Conservation (phyloP, 2,113 vertebrate genomes). For the Pseudonaja textilis region DNA sequence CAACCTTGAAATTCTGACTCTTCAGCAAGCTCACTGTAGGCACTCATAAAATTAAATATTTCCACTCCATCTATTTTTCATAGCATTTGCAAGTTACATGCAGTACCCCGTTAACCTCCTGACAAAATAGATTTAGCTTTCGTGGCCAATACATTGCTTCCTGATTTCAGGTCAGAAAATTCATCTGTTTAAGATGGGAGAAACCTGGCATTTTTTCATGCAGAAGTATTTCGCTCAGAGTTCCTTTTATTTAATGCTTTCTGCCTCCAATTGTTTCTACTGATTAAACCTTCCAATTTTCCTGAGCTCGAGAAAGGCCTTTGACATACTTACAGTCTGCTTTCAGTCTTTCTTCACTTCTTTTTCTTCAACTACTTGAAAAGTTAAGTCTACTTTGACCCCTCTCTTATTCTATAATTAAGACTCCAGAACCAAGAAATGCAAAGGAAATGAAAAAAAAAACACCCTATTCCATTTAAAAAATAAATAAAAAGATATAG, state of each 20-base stretch:
- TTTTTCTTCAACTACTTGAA: neutral
- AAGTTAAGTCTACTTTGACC: slow-evolving; percentile 22
- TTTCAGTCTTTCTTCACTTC: slow-evolving; percentile 13
- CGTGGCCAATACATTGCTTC: slow-evolving; percentile 18
- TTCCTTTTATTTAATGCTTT: slow-evolving; percentile 28
- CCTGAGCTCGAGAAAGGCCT: slow-evolving; percentile 7
- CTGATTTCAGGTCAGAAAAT: slow-evolving; percentile 33
- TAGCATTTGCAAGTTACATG: slow-evolving; percentile 35
- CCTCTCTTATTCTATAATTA: neutral
- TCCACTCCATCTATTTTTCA: slow-evolving; percentile 40
- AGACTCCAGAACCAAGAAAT: slow-evolving; percentile 24
- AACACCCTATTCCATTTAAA: neutral
- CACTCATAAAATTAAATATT: slow-evolving; percentile 44
- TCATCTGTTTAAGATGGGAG: slow-evolving; percentile 17
- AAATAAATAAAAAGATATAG: neutral
- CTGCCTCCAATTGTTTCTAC: neutral
- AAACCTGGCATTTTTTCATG: neutral
- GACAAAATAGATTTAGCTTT: slow-evolving; percentile 42
- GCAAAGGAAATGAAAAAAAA: neutral
- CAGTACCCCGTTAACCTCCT: slow-evolving; percentile 30
- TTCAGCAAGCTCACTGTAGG: slow-evolving; percentile 26
- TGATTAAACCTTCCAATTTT: slow-evolving; percentile 15
- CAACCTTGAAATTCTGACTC: slow-evolving; percentile 23
- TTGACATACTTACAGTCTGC: slow-evolving; percentile 22
- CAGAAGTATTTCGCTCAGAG: neutral